phyloP scores from a whole-genome alignment of 2,113 vertebrate genomes.

The Tyto alba region DNA sequence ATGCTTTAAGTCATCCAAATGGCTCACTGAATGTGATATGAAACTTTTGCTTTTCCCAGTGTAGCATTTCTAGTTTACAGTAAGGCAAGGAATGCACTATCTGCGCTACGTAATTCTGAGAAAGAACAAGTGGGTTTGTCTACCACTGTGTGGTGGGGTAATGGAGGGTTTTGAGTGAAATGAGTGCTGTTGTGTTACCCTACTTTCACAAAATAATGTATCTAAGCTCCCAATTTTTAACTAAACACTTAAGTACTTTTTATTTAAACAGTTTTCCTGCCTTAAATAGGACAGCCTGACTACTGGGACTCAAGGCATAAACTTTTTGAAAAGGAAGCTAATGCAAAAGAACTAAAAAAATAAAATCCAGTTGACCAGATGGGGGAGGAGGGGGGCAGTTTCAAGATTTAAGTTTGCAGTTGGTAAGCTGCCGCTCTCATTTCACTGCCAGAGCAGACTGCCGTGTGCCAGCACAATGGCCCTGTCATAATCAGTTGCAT shows the following conservation, averaged over 20 bases:
- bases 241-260: neutral
- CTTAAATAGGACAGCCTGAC: neutral
- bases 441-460: constrained; percentile 18
- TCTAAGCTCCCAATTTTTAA: neutral
- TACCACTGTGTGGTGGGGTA: accelerated
- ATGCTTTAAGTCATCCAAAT: neutral
- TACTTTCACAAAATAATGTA: neutral
- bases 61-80: neutral
- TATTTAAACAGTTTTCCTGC: neutral
- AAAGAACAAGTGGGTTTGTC: neutral
- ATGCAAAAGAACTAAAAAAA: neutral
- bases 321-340: neutral
- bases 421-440: neutral
- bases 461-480: constrained; percentile 13
- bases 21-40: neutral
- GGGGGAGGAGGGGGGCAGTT: neutral
- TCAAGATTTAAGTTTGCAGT: neutral
- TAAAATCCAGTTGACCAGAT: neutral
- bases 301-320: neutral
- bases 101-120: neutral
- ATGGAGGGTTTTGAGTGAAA: neutral
- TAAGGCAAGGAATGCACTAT: neutral
- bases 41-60: neutral
- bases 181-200: neutral
- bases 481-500: constrained; percentile 38